Evolutionary conservation across 1,140 invertebrate species (phyloP), one percentile per base, ranked within the genome.

Genomic region (Cyclina sinensis): DNA sequence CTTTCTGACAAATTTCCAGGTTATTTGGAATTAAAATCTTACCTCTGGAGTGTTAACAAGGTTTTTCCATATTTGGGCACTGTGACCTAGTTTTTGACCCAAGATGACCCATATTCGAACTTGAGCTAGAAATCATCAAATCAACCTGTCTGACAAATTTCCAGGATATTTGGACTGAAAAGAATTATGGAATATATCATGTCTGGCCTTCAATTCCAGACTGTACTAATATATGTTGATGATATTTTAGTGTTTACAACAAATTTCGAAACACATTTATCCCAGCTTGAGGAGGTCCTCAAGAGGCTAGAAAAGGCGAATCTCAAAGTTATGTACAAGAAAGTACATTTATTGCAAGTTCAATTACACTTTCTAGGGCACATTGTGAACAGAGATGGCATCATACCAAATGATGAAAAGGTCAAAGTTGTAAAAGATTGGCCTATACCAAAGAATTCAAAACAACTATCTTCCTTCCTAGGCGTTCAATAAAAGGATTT

Each of bases 321-420:
- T 16, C 32, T 91, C 9, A 91, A 89, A 39, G 39, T 90, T n/a
- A 88, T 83, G 27, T 2, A 54, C 18, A 24, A 68, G 16, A 91
- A 91, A 88, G 30, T 39, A 24, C 24, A 37, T 32, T 37, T 88
- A 12, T 35, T 79, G 3, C 7, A 65, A 7, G n/a, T 73, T 18
- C 5, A 70, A 74, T 24, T 92, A 3, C 68, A 81, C 14, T 90
- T 91, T 59, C 43, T 95, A 24, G 92, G 94, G 54, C 87, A 93
- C 54, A 43, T 88, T n/a, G 83, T 94, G 18, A 51, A 70, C 59
- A 57, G 43, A n/a, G 76, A 93, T 21, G 96, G 96, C 12, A 37
- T 96, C 2, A 65, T 90, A 37, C n/a, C 94, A 0, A 94, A 95
- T 91, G 95, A 95, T 0, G 92, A 93, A 14, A 96, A 96, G 86